Base-by-base conservation (phyloP, 2,888 invertebrate species). In the Cynaeus angustus region DNA sequence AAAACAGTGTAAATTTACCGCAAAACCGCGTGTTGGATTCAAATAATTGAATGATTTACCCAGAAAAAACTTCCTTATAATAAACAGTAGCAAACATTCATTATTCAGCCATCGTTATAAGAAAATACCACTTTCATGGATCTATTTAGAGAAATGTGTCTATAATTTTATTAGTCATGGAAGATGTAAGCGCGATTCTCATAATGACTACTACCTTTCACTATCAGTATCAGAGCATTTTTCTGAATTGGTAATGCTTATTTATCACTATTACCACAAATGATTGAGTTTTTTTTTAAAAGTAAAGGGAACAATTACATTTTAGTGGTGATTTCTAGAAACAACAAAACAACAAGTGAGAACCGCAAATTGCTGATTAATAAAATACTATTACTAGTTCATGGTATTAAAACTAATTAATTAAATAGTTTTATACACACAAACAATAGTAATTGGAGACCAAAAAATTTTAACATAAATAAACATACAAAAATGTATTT, bases 1-100 rank as follows among this genome's bases (percentile, higher is more conserved):
- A 58, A 26, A 43, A 58, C 16, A n/a, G 10, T 48, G 21, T 14
- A 59, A 59, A 59, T 46, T 46, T 10, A 59, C 59, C 59, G 46
- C 59, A 59, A 59, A 59, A 59, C 59, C 59, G 30, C 59, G 28
- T 59, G 46, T 59, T 46, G 59, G 59, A 59, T 59, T 48, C 59
- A 59, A 59, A 46, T 48, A 59, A 59, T 59, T 59, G 59, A 59
- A 37, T 16, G 59, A 59, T 59, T 59, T 59, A 46, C 13, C 13
- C 45, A 58, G 16, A 59, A 59, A 59, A 45, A 59, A 30, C 46
- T 59, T 46, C 59, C 46, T 1, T 59, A 26, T 59, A 28, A 30
- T 21, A 46, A 28, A 30, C 45, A 46, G 12, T 13, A 37, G 14
- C n/a, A 46, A 46, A 28, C 13, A 52, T 10, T 13, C 38, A 6